phyloP scores from a whole-genome alignment of 2,113 vertebrate genomes.

The Holacanthus passer region DNA sequence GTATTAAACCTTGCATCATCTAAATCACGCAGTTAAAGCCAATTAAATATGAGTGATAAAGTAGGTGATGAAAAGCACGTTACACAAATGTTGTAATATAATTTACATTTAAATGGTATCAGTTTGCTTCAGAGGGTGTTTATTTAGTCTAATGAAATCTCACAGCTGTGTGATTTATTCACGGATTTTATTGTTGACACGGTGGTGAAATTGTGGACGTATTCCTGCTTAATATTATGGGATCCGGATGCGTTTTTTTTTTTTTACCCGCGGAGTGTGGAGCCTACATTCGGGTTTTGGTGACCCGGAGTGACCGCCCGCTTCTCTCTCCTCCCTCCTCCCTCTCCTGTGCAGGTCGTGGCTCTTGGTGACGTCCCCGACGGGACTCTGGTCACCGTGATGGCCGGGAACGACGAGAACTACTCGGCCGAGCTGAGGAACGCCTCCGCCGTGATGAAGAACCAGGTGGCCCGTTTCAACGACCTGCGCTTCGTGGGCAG shows the following conservation, averaged over 20 bases:
- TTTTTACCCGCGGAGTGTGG: slow-evolving; percentile 32
- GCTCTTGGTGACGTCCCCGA: slow-evolving; percentile 97
- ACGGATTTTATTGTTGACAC: slow-evolving; percentile 10
- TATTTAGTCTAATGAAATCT: not conserved
- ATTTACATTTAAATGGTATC: not conserved
- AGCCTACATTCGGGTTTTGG: slow-evolving; percentile 48
- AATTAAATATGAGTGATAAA: not conserved
- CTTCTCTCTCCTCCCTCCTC: not conserved
- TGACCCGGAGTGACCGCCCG: slow-evolving; percentile 62
- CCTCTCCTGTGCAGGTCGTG: slow-evolving; percentile 90
- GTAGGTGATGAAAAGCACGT: not conserved
- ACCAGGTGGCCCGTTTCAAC: slow-evolving; percentile 99
- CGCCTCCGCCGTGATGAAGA: slow-evolving; percentile 99
- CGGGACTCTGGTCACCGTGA: slow-evolving; percentile 98
- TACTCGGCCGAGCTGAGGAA: slow-evolving; percentile 98
- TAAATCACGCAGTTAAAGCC: not conserved
- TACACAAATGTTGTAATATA: not conserved
- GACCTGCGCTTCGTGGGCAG: slow-evolving; percentile 98
- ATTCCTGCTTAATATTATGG: slow-evolving; percentile 9
- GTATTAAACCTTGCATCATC: too few relatives aligned
- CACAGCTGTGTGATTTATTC: not conserved
- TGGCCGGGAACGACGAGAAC: slow-evolving; percentile 99
- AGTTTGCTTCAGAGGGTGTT: not conserved
- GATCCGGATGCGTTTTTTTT: slow-evolving; percentile 64
- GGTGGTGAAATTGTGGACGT: slow-evolving; percentile 3